A percentile compares a stretch with the other conserved stretches of the same genome.
phyloP scores from a whole-genome alignment of 2,888 invertebrate species.

The Leptogaster cylindrica region DNA sequence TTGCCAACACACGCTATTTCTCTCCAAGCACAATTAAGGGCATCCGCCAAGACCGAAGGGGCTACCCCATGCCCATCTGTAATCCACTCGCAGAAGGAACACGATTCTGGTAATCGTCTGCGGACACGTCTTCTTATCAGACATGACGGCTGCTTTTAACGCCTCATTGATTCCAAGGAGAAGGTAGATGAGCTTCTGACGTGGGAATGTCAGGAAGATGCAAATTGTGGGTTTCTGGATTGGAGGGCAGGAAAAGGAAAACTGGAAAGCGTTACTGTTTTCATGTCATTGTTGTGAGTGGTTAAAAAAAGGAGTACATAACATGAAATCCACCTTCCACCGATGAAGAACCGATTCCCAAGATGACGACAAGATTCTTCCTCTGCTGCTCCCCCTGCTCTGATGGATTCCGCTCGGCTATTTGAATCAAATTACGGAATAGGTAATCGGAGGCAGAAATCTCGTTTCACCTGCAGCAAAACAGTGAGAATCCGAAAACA shows the following conservation, averaged over 20 bases:
- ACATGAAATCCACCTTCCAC: too few relatives aligned
- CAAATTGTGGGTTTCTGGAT: not conserved
- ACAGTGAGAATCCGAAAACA: too few relatives aligned
- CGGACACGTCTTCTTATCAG: constrained; percentile 43
- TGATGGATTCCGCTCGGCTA: too few relatives aligned
- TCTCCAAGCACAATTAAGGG: constrained; percentile 27
- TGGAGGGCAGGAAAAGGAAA: not conserved
- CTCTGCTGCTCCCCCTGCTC: too few relatives aligned
- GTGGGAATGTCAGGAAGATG: not conserved
- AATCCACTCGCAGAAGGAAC: not conserved
- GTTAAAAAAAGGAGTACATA: too few relatives aligned
- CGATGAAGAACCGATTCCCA: too few relatives aligned
- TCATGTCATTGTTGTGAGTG: not conserved
- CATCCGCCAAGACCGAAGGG: not conserved
- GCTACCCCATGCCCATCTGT: too few relatives aligned
- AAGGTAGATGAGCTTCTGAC: constrained; percentile 6
- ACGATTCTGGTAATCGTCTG: constrained; percentile 29
- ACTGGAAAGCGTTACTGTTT: not conserved
- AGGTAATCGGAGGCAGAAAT: too few relatives aligned
- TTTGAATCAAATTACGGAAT: too few relatives aligned
- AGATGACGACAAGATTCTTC: too few relatives aligned
- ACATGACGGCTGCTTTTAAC: constrained; percentile 47
- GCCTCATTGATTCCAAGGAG: constrained; percentile 42
- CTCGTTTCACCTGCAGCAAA: too few relatives aligned
- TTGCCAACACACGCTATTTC: constrained; percentile 29